Percentiles rank a stretch among this genome's conserved stretches.
Evolutionary conservation across 2,888 invertebrate species (phyloP).

Genomic region (Lamellibrachia satsuma): DNA sequence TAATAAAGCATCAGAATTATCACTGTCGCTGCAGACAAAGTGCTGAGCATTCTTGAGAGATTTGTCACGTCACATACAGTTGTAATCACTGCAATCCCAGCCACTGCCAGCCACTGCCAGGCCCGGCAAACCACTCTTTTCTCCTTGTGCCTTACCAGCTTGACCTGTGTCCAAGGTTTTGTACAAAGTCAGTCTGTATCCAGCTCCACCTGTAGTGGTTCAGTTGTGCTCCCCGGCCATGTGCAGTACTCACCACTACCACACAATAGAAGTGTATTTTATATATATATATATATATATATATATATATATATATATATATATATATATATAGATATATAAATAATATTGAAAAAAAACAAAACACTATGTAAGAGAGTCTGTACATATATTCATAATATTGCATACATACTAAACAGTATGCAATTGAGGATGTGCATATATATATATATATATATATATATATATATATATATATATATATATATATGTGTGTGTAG

Average conservation of each 20-base stretch:
- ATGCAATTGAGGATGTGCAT: neutral
- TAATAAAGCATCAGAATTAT: neutral
- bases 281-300: no score
- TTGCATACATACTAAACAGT: neutral
- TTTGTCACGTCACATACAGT: neutral
- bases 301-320: no score
- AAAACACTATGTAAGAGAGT: no score
- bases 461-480: slow-evolving; percentile 19
- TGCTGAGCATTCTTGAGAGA: neutral
- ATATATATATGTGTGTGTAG: neutral
- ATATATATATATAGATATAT: no score
- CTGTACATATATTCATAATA: neutral
- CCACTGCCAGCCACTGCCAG: neutral
- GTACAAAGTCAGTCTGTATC: neutral
- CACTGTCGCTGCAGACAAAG: neutral
- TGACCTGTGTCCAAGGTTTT: neutral
- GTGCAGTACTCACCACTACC: neutral
- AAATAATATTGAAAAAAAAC: no score
- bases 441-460: slow-evolving; percentile 19
- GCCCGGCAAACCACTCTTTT: neutral
- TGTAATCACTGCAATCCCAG: neutral
- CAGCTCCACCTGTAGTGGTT: neutral
- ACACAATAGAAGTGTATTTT: no score
- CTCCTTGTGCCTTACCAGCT: neutral
- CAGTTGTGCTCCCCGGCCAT: neutral